A percentile compares a stretch with the other conserved stretches of the same genome.
Conservation (phyloP, 1,140 invertebrate genomes). For the Aricia agestis region DNA sequence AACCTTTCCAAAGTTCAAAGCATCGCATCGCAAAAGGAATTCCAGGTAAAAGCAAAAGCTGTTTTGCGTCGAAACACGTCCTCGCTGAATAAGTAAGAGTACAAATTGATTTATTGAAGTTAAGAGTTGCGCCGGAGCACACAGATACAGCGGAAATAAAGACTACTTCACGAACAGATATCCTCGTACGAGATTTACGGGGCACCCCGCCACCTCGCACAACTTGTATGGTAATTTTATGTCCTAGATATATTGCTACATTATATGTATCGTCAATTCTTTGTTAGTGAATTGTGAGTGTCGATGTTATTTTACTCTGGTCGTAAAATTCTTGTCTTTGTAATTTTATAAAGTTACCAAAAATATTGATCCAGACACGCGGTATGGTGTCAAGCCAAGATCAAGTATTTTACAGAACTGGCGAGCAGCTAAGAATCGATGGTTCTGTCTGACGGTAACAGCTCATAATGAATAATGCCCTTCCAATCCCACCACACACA, state of each 20-base stretch:
- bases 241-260: constrained; percentile 24
- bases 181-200: constrained; percentile 74
- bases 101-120: constrained; percentile 76
- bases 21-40: background rate
- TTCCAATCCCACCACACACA: too few relatives aligned
- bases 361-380: too few relatives aligned
- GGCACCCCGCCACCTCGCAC: constrained; percentile 67
- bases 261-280: constrained; percentile 15
- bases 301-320: too few relatives aligned
- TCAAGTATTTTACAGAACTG: too few relatives aligned
- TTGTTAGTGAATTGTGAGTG: background rate
- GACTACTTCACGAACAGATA: constrained; percentile 74
- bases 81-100: constrained; percentile 62
- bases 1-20: background rate
- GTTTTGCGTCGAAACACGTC: constrained; percentile 32
- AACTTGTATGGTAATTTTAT: constrained; percentile 71
- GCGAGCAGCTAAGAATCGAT: too few relatives aligned
- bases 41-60: constrained; percentile 2
- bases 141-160: constrained; percentile 74
- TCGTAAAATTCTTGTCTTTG: too few relatives aligned
- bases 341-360: too few relatives aligned
- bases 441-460: too few relatives aligned
- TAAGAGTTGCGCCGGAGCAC: constrained; percentile 70
- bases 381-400: too few relatives aligned
- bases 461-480: too few relatives aligned